These are phyloP conservation scores for Megalopta genalis DNA, from an alignment of 1,140 invertebrate species.

Conservation along the genomic window DNA sequence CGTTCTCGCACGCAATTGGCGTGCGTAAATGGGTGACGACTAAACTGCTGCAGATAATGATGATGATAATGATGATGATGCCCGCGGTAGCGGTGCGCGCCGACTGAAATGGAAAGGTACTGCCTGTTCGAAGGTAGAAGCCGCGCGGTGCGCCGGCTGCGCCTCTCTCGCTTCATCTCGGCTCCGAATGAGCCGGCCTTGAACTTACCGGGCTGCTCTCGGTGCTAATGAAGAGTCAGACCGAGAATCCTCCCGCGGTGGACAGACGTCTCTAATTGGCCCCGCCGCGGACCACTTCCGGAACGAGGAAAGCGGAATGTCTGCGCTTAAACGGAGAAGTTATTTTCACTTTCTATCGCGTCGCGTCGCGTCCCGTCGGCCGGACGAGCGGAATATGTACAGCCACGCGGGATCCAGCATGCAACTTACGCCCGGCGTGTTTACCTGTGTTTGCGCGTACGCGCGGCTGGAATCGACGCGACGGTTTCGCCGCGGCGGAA, in stretches of 20 bases:
- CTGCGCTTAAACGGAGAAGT: constrained; percentile 43
- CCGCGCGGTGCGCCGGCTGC: neutral
- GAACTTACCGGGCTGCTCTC: constrained; percentile 47
- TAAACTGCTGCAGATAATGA: constrained; percentile 43
- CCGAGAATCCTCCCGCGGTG: constrained; percentile 29
- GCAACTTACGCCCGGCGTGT: no score
- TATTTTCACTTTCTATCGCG: constrained; percentile 55
- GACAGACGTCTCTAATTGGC: constrained; percentile 53
- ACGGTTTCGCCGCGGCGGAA: constrained; percentile 1
- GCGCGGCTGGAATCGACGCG: neutral
- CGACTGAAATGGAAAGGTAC: constrained; percentile 31
- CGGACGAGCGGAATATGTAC: constrained; percentile 10
- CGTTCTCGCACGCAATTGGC: constrained; percentile 39
- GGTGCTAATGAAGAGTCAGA: constrained; percentile 53
- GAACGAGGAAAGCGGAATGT: neutral
- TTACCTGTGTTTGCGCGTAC: no score
- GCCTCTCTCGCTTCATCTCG: neutral
- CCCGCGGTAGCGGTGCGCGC: neutral
- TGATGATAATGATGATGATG: constrained; percentile 38
- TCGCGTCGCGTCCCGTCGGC: no score
- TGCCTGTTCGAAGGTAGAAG: neutral
- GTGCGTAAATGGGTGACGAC: constrained; percentile 49
- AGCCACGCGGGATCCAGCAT: no score
- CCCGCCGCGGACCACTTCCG: constrained; percentile 2
- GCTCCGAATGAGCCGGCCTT: constrained; percentile 50